Conservation (phyloP, 2,888 invertebrate species). For the Cephus rjabovi region DNA sequence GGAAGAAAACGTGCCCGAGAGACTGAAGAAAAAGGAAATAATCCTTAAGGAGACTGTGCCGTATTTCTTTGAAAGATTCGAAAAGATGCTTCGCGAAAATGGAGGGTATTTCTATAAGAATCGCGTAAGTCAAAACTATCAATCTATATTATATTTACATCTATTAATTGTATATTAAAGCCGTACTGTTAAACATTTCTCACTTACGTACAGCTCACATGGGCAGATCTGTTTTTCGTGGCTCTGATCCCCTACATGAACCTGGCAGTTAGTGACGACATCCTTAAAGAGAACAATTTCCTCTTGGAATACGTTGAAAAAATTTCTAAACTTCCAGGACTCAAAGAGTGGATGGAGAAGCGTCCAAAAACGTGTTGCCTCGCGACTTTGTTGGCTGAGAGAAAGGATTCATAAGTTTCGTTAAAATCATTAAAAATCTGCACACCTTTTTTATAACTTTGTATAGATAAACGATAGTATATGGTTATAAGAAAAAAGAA, state of each 20-base stretch:
- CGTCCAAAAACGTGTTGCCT: slow-evolving; percentile 12
- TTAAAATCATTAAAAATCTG: background rate
- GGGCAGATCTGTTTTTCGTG: slow-evolving; percentile 36
- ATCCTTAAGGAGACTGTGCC: slow-evolving; percentile 19
- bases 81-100: slow-evolving; percentile 9
- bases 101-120: slow-evolving; percentile 17
- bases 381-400: too few relatives aligned
- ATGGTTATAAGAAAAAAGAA: background rate
- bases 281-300: slow-evolving; percentile 24
- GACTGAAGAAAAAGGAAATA: slow-evolving; percentile 26
- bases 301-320: slow-evolving; percentile 26
- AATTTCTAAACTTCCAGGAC: slow-evolving; percentile 22
- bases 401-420: too few relatives aligned
- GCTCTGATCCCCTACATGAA: slow-evolving; percentile 31
- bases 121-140: slow-evolving; percentile 10
- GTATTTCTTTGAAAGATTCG: slow-evolving; percentile 11
- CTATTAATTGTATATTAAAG: background rate
- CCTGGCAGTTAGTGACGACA: slow-evolving; percentile 17
- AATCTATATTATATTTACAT: background rate
- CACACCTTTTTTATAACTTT: background rate
- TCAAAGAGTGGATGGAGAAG: slow-evolving; percentile 22
- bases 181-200: too few relatives aligned
- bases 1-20: slow-evolving; percentile 19
- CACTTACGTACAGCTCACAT: slow-evolving; percentile 27
- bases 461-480: background rate